Evolutionary conservation across 2,113 vertebrate genomes (phyloP), one percentile per base, ranked within the genome.

Genomic region (Eonycteris spelaea): DNA sequence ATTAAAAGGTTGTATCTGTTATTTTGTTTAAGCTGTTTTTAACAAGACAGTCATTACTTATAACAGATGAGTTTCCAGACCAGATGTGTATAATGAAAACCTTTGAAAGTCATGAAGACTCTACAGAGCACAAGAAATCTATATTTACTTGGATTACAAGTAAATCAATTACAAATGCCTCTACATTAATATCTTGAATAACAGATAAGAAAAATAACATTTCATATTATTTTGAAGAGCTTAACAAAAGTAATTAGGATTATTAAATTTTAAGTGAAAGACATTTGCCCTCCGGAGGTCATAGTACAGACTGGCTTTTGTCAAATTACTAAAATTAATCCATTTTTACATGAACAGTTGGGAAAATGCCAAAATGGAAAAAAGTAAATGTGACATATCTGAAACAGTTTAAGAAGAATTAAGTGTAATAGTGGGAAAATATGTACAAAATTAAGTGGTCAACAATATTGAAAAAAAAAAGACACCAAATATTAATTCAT

Each of bases 161-260:
- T 85, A 94, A 94, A 88, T 92, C 74, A 88, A 75, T 86, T 63
- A 75, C 61, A 96, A 86, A 51, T 73, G 53, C n/a, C 30, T 83
- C 40, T 92, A 57, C 22, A 59, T 5, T 30, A 74, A 77, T 70
- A n/a, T 80, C n/a, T 71, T 87, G n/a, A 93, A 86, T 86, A 86
- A 78, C 45, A 84, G 68, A 86, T 63, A 91, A 97, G 61, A 77
- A 71, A 84, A 67, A 57, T 22, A 70, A 67, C 5, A 90, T 53
- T 70, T 14, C n/a, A 51, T 65, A 70, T 80, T 94, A 80, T 86
- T 95, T 68, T 85, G 22, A 80, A 88, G 33, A 87, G 53, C 53
- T 82, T 86, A 96, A 80, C 28, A 63, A 68, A 96, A 90, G 21
- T 90, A 92, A 96, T 94, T 84, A 94, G 21, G 35, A 74, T 95